Conservation (phyloP, 1,140 invertebrate genomes). For the Euwallacea fornicatus region DNA sequence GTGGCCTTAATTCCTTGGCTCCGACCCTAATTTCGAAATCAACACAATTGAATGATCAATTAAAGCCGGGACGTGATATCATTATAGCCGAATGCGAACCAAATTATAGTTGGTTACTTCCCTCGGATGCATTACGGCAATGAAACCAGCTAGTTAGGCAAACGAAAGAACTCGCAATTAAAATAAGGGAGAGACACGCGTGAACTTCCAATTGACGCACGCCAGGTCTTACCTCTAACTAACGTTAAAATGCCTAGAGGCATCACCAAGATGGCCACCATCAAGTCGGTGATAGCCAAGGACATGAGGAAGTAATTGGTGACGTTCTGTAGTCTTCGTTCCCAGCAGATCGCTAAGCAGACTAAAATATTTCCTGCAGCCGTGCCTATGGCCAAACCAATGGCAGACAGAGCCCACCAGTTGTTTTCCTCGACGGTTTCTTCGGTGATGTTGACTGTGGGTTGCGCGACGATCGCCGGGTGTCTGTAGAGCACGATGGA, state of each 20-base stretch:
- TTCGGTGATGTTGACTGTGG: background rate
- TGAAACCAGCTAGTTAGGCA: too few relatives aligned
- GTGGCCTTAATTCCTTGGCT: too few relatives aligned
- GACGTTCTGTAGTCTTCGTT: constrained; percentile 87
- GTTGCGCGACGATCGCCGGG: background rate
- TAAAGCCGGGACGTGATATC: too few relatives aligned
- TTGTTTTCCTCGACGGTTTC: constrained; percentile 55
- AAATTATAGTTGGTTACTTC: too few relatives aligned
- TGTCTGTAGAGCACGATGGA: constrained; percentile 15
- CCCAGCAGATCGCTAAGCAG: constrained; percentile 87
- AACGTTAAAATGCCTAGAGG: constrained; percentile 81
- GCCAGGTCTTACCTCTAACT: constrained; percentile 65
- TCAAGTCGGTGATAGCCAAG: constrained; percentile 90
- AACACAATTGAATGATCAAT: too few relatives aligned
- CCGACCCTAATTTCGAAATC: too few relatives aligned
- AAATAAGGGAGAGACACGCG: too few relatives aligned
- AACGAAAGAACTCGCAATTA: too few relatives aligned
- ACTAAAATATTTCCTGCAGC: constrained; percentile 93
- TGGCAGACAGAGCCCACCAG: constrained; percentile 74
- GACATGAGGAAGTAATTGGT: constrained; percentile 98
- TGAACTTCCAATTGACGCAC: too few relatives aligned
- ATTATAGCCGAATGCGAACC: too few relatives aligned
- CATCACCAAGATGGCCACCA: constrained; percentile 91
- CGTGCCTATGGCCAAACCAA: constrained; percentile 82
- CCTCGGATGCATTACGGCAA: too few relatives aligned